Percentiles rank a stretch among this genome's conserved stretches.
phyloP scores from a whole-genome alignment of 2,797 vertebrate genomes.

The Phaenicophaeus curvirostris region DNA sequence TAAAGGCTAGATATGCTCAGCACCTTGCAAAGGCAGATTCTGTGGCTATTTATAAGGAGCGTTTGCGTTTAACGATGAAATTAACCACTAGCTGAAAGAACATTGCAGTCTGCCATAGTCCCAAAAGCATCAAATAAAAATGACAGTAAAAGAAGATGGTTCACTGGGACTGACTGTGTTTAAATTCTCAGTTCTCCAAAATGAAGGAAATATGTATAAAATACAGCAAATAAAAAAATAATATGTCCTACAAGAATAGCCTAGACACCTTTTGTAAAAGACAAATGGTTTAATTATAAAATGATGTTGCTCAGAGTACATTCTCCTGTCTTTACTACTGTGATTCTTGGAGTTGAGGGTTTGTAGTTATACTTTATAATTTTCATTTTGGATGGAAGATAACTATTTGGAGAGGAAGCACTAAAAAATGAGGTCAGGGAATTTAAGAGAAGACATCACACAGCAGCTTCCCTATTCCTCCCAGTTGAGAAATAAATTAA shows the following conservation, averaged over 20 bases:
- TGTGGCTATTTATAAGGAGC: neutral
- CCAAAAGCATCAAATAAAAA: neutral
- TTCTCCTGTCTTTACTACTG: neutral
- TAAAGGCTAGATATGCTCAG: neutral
- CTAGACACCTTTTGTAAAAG: neutral
- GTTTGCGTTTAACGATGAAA: neutral
- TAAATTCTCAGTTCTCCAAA: neutral
- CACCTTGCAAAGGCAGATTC: neutral
- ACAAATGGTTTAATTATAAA: constrained; percentile 45
- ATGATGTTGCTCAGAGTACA: neutral
- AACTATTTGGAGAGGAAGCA: neutral
- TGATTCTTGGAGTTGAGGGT: neutral
- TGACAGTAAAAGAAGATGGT: neutral
- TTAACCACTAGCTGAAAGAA: neutral
- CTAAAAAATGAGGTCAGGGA: neutral
- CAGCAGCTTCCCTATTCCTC: neutral
- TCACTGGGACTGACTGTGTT: neutral
- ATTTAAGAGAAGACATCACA: neutral
- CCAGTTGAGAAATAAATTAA: neutral
- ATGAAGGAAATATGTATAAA: neutral
- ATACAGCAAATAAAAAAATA: neutral
- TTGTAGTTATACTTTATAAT: neutral
- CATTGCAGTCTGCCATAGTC: neutral
- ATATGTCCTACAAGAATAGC: neutral
- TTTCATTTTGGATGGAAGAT: neutral